Percentiles rank a stretch among this genome's conserved stretches.
These are phyloP conservation scores for Rhinolophus ferrumequinum DNA, from an alignment of 2,113 vertebrate genomes.

Conservation along the genomic window DNA sequence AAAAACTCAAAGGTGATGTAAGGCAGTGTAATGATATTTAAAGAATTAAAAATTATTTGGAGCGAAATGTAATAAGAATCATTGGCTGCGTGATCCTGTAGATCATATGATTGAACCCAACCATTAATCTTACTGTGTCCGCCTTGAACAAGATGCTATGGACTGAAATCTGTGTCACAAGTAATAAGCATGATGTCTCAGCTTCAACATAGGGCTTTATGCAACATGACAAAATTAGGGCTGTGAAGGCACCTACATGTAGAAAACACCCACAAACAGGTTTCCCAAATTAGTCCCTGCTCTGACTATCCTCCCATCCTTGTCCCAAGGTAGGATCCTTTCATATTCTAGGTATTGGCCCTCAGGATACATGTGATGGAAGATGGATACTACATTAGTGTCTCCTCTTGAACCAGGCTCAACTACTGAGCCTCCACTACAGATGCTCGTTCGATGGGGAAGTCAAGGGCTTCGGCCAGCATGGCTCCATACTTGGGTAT, in stretches of 20 bases:
- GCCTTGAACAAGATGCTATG: not conserved
- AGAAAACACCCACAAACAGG: not conserved
- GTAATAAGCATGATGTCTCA: not conserved
- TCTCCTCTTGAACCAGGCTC: not conserved
- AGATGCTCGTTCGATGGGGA: too few relatives aligned
- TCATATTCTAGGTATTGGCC: not conserved
- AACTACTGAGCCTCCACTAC: not conserved
- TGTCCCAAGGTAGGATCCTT: not conserved
- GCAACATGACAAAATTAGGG: not conserved
- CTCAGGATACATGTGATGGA: not conserved
- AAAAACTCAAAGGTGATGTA: not conserved
- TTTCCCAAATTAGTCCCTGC: not conserved
- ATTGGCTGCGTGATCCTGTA: not conserved
- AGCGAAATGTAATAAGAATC: not conserved
- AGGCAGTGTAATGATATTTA: not conserved
- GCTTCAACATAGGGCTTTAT: not conserved
- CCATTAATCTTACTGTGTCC: not conserved
- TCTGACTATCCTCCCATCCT: not conserved
- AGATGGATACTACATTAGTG: not conserved
- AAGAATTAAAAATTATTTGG: not conserved
- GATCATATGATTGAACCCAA: not conserved
- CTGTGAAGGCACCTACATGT: not conserved
- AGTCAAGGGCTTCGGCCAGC: not conserved
- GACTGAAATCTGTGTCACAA: not conserved
- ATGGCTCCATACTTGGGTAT: too few relatives aligned